Evolutionary conservation across 2,888 invertebrate genomes (phyloP).

Genomic region (Magallana nippona): DNA sequence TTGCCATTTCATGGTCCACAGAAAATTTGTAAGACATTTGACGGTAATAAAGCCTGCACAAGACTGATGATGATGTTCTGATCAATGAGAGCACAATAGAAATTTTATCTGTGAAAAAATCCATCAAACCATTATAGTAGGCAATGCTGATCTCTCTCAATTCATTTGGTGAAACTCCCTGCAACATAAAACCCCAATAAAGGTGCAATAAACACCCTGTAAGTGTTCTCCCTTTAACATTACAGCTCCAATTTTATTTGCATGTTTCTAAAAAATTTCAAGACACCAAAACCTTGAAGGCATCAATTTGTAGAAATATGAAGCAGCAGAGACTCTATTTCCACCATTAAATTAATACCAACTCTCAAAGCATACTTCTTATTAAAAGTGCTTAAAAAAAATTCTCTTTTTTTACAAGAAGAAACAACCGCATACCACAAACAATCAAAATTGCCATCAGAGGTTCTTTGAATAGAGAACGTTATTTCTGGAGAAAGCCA

Average conservation of each 20-base stretch:
- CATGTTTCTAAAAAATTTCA: not conserved
- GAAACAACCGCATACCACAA: not conserved
- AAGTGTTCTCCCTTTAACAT: not conserved
- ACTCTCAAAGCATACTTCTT: not conserved
- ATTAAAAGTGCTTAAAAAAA: conserved; percentile 15
- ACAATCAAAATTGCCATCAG: conserved; percentile 20
- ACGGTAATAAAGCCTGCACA: conserved; percentile 11
- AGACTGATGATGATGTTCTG: not conserved
- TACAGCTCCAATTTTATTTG: not conserved
- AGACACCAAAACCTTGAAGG: conserved; percentile 11
- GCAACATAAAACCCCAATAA: conserved; percentile 8
- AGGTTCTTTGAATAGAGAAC: not conserved
- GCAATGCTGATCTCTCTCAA: conserved; percentile 18
- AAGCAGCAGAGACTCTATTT: not conserved
- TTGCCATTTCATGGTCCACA: conserved; percentile 7
- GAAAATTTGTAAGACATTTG: conserved; percentile 16
- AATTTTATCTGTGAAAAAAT: conserved; percentile 25
- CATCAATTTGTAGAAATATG: conserved; percentile 4
- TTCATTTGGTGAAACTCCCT: conserved; percentile 29
- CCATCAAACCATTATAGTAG: conserved; percentile 1
- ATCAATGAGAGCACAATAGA: conserved; percentile 22
- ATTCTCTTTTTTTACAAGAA: not conserved
- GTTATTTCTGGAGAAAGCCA: not conserved
- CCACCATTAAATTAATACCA: not conserved
- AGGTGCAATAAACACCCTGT: conserved; percentile 5